phyloP scores from a whole-genome alignment of 1,140 invertebrate genomes.

The Halesus radiatus region DNA sequence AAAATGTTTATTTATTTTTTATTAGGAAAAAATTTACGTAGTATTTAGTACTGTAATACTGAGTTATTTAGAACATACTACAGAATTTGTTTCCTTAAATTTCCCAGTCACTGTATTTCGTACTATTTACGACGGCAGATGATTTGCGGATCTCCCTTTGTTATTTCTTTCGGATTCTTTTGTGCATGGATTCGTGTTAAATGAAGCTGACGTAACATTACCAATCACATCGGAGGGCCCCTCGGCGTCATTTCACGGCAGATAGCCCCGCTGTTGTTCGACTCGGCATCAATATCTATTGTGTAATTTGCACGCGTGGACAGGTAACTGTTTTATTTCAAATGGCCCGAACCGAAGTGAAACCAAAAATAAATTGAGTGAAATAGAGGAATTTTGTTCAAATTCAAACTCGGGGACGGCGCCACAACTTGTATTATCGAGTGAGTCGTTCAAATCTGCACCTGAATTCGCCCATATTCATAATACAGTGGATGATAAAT shows the following conservation, averaged over 20 bases:
- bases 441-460: too few relatives aligned
- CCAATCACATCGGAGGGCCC: slow-evolving; percentile 48
- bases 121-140: slow-evolving; percentile 50
- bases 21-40: too few relatives aligned
- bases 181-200: slow-evolving; percentile 50
- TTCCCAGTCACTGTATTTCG: not conserved
- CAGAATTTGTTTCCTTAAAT: too few relatives aligned
- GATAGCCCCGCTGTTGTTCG: slow-evolving; percentile 16
- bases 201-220: slow-evolving; percentile 53
- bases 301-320: slow-evolving; percentile 29
- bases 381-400: too few relatives aligned
- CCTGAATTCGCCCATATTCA: too few relatives aligned
- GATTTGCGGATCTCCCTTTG: slow-evolving; percentile 42
- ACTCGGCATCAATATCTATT: slow-evolving; percentile 27
- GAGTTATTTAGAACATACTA: too few relatives aligned
- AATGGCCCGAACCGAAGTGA: not conserved
- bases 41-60: too few relatives aligned
- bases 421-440: too few relatives aligned
- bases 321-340: not conserved
- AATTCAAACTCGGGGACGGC: too few relatives aligned
- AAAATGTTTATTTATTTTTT: too few relatives aligned
- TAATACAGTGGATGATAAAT: too few relatives aligned
- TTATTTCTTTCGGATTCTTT: slow-evolving; percentile 49
- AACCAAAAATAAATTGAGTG: not conserved
- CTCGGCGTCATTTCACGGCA: slow-evolving; percentile 40